These are phyloP conservation scores for Elaphurus davidianus DNA, from an alignment of 2,113 vertebrate species.

Conservation along the genomic window DNA sequence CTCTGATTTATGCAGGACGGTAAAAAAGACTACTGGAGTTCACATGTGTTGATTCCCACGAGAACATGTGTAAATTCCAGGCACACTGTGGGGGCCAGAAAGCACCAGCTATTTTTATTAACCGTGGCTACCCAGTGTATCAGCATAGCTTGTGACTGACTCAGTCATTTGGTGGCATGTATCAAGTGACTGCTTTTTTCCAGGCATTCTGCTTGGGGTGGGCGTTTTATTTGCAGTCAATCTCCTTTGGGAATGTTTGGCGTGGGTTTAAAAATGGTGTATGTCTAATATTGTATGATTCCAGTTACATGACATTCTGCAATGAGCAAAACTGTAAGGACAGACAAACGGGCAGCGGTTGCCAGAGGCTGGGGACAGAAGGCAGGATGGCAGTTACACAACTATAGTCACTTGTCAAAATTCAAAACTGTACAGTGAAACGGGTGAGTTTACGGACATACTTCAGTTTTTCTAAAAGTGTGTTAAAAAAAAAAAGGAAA, in stretches of 20 bases:
- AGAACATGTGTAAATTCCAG: neutral
- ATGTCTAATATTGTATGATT: neutral
- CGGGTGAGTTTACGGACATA: neutral
- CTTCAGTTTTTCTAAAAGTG: neutral
- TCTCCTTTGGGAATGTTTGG: neutral
- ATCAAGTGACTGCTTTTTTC: neutral
- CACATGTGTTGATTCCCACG: accelerated
- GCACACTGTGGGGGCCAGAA: accelerated
- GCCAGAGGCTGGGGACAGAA: neutral
- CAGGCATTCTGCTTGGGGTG: neutral
- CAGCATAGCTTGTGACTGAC: neutral
- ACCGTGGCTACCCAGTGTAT: neutral
- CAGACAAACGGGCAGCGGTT: neutral
- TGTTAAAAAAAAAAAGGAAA: neutral
- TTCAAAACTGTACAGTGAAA: neutral
- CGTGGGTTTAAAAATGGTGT: neutral
- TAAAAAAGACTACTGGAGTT: neutral
- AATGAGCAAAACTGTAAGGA: neutral
- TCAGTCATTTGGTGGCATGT: neutral
- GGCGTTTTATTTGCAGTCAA: neutral
- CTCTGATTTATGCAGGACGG: neutral
- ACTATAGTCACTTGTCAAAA: neutral
- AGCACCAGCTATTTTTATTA: accelerated
- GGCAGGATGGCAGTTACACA: accelerated
- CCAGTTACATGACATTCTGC: neutral